A percentile compares a stretch with the other conserved stretches of the same genome.
Conservation (phyloP, 2,888 invertebrate species). For the Nomada flava region DNA sequence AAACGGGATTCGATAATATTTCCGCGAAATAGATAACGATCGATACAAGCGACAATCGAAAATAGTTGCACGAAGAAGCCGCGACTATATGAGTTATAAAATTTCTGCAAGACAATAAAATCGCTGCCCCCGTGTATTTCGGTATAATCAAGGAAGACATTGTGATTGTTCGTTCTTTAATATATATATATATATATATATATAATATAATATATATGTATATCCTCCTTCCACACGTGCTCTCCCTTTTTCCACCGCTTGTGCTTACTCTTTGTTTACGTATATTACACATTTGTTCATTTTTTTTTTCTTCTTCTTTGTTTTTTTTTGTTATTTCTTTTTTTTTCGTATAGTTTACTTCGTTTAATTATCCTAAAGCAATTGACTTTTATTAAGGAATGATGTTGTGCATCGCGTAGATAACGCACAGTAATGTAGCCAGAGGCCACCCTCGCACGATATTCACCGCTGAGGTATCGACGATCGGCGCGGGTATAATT, state of each 20-base stretch:
- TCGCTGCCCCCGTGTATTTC: constrained; percentile 74
- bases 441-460: constrained; percentile 71
- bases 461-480: constrained; percentile 72
- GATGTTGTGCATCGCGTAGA: constrained; percentile 76
- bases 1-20: constrained; percentile 49
- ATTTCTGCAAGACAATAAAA: constrained; percentile 72
- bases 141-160: constrained; percentile 75
- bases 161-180: constrained; percentile 74
- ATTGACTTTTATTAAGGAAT: constrained; percentile 83
- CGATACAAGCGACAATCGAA: constrained; percentile 72
- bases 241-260: constrained; percentile 28
- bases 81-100: constrained; percentile 74
- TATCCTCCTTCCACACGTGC: constrained; percentile 26
- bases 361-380: constrained; percentile 78
- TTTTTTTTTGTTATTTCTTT: constrained; percentile 2
- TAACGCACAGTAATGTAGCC: constrained; percentile 73
- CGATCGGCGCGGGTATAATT: constrained; percentile 70
- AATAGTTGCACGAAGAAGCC: constrained; percentile 74
- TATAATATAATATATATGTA: constrained; percentile 46
- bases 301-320: constrained; percentile 6
- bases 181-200: constrained; percentile 24
- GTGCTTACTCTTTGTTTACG: constrained; percentile 30
- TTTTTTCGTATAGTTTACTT: constrained; percentile 52
- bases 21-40: constrained; percentile 64
- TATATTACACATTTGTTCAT: constrained; percentile 40